A percentile compares a stretch with the other conserved stretches of the same genome.
Evolutionary conservation across 2,888 invertebrate genomes (phyloP).

Genomic region (Scaptomyza polygonia): DNA sequence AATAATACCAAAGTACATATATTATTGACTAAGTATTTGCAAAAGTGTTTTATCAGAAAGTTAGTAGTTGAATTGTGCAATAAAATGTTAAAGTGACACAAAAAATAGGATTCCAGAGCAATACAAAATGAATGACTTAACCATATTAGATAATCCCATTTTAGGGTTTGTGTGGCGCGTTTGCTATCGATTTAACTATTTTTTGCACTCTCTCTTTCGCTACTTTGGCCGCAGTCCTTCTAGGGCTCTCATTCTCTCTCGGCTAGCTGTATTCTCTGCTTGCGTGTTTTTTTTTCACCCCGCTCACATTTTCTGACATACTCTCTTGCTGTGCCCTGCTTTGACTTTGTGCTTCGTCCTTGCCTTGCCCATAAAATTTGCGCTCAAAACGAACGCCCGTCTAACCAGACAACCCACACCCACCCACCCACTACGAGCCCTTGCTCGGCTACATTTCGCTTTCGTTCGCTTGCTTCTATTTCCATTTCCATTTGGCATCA

Average conservation of each 20-base stretch:
- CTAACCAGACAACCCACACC: background rate
- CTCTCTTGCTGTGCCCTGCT: constrained; percentile 37
- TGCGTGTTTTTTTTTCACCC: constrained; percentile 9
- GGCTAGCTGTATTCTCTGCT: background rate
- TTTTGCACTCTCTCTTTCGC: constrained; percentile 20
- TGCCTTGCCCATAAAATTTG: constrained; percentile 59
- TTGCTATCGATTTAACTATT: constrained; percentile 71
- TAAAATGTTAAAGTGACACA: background rate
- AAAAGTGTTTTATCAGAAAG: constrained; percentile 22
- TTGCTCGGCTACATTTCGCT: constrained; percentile 63
- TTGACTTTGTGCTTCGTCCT: constrained; percentile 75
- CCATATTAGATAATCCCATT: constrained; percentile 68
- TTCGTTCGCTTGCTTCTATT: constrained; percentile 48
- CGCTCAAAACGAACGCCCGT: constrained; percentile 41
- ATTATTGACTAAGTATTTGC: constrained; percentile 13
- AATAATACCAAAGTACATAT: constrained; percentile 18
- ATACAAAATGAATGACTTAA: background rate
- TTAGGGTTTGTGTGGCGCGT: constrained; percentile 38
- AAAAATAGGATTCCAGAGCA: background rate
- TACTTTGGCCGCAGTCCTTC: constrained; percentile 30
- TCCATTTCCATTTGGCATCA: constrained; percentile 58
- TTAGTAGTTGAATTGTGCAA: constrained; percentile 22
- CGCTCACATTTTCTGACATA: constrained; percentile 21
- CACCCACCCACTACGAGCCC: constrained; percentile 47
- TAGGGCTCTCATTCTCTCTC: constrained; percentile 35